phyloP scores from a whole-genome alignment of 2,797 vertebrate genomes.

The Gambelia wislizenii region DNA sequence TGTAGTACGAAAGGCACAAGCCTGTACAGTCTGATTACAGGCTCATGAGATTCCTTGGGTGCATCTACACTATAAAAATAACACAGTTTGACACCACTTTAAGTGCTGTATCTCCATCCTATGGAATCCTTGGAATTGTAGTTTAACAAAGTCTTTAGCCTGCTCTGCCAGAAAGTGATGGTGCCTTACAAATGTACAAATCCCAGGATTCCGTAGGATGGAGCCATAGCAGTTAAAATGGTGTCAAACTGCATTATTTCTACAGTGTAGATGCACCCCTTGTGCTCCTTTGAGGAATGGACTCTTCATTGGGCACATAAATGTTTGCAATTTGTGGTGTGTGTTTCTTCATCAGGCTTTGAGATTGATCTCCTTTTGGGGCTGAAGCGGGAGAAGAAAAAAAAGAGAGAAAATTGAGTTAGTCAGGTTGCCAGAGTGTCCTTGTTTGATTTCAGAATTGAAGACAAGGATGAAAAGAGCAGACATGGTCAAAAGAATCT shows the following conservation, averaged over 20 bases:
- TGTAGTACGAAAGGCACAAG: background rate
- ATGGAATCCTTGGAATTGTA: too few species aligned
- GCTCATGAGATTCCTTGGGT: background rate
- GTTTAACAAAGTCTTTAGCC: too few species aligned
- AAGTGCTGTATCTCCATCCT: too few species aligned
- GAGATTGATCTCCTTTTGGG: background rate
- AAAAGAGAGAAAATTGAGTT: background rate
- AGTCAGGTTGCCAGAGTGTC: background rate
- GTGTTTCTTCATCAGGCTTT: background rate
- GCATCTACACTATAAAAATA: too few species aligned
- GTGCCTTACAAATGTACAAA: too few species aligned
- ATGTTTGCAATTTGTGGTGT: background rate
- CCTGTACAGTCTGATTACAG: too few species aligned
- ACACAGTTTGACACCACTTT: too few species aligned
- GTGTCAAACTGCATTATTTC: too few species aligned
- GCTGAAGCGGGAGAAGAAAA: background rate
- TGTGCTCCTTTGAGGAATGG: background rate
- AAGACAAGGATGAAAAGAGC: conserved; percentile 31
- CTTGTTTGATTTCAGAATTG: conserved; percentile 36
- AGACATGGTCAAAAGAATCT: background rate
- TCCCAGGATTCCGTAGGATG: too few species aligned
- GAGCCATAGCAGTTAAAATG: too few species aligned
- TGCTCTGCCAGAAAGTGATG: too few species aligned
- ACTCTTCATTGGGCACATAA: background rate
- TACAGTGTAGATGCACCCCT: too few species aligned